These are phyloP conservation scores for Paracentrotus lividus DNA, from an alignment of 53 echinoderm and acorn worm genomes.

Conservation along the genomic window DNA sequence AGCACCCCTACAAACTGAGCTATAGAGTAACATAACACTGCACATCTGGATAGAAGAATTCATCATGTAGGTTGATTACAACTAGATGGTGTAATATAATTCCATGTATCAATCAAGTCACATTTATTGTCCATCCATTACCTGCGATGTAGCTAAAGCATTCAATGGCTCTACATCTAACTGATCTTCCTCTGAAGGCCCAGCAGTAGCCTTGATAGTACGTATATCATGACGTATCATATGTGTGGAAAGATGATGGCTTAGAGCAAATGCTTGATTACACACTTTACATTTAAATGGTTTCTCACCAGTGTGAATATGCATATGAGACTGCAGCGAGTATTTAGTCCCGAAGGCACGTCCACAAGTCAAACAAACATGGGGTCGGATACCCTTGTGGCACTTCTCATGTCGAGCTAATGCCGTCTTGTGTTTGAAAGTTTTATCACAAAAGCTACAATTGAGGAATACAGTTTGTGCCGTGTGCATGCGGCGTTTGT, in stretches of 20 bases:
- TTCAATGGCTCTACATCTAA: neutral
- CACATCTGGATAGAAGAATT: too few species aligned
- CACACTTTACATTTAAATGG: slow-evolving; percentile 50
- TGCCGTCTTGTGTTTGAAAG: slow-evolving; percentile 51
- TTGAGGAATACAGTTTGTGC: neutral
- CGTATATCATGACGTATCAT: slow-evolving; percentile 57
- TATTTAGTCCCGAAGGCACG: slow-evolving; percentile 58
- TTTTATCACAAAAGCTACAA: slow-evolving; percentile 66
- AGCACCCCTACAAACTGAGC: too few species aligned
- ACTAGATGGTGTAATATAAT: too few species aligned
- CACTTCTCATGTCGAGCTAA: slow-evolving; percentile 51
- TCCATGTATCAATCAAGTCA: too few species aligned
- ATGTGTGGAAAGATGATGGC: slow-evolving; percentile 59
- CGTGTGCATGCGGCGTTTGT: slow-evolving; percentile 56
- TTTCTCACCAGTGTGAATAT: slow-evolving; percentile 50
- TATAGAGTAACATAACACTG: too few species aligned
- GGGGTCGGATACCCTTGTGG: slow-evolving; percentile 69
- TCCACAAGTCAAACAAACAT: slow-evolving; percentile 62
- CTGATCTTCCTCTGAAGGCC: neutral
- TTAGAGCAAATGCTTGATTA: slow-evolving; percentile 28
- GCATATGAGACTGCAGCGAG: slow-evolving; percentile 52
- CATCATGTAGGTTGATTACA: too few species aligned
- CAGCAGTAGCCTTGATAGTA: neutral
- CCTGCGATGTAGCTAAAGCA: neutral
- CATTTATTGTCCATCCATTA: neutral